Conservation (phyloP, 2,113 vertebrate genomes). For the Cavia aperea region DNA sequence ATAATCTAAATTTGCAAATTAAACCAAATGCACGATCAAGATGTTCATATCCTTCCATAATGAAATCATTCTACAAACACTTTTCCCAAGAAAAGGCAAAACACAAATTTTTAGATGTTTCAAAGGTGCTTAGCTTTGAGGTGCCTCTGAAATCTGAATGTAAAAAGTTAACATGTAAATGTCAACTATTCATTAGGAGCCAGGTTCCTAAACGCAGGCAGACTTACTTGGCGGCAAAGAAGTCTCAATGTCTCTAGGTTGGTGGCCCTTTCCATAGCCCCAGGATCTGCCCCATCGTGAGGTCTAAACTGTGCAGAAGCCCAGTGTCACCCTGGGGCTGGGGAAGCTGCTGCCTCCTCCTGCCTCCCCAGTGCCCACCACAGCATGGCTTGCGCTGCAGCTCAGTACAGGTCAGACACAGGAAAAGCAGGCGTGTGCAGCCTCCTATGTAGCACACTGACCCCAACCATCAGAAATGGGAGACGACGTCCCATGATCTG, state of each 20-base stretch:
- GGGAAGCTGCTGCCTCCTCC: background rate
- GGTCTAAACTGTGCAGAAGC: background rate
- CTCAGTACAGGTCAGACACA: fast-evolving
- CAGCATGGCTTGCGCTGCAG: fast-evolving
- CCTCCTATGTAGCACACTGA: fast-evolving
- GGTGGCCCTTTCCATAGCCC: background rate
- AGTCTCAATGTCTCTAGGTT: fast-evolving
- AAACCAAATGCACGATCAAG: background rate
- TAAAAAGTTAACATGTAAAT: background rate
- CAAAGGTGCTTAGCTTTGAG: background rate
- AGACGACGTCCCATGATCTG: background rate
- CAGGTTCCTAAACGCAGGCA: background rate
- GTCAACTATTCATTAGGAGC: background rate
- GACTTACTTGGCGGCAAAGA: fast-evolving
- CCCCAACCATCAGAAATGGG: background rate
- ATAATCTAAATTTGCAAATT: background rate
- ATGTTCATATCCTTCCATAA: background rate
- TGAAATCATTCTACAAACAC: background rate
- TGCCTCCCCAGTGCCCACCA: background rate
- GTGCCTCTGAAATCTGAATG: background rate
- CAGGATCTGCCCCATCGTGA: fast-evolving
- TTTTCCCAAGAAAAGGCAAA: background rate
- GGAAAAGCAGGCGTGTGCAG: fast-evolving
- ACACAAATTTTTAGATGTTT: background rate
- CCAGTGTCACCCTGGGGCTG: fast-evolving